Evolutionary conservation across 1,140 invertebrate genomes (phyloP).

Genomic region (Piezodorus guildinii): DNA sequence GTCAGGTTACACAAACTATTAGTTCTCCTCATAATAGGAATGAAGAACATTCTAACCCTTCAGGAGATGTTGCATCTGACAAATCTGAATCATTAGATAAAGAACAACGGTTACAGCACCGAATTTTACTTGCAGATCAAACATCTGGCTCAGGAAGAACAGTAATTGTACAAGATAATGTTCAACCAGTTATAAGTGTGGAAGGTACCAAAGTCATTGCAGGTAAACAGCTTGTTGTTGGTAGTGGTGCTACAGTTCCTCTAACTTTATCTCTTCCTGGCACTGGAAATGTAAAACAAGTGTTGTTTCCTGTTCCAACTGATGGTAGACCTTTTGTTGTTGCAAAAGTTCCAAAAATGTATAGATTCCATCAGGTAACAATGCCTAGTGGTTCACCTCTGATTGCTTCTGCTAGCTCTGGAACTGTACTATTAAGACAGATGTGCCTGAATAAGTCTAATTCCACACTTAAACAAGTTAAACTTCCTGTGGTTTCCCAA

Average conservation of each 20-base stretch:
- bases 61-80: conserved; percentile 26
- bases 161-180: conserved; percentile 39
- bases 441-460: conserved; percentile 28
- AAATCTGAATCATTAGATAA: conserved; percentile 27
- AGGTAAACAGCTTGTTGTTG: conserved; percentile 29
- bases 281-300: conserved; percentile 28
- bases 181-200: conserved; percentile 30
- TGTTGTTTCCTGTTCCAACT: conserved; percentile 29
- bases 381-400: conserved; percentile 28
- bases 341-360: conserved; percentile 30
- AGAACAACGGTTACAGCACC: conserved; percentile 23
- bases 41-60: conserved; percentile 25
- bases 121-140: conserved; percentile 24
- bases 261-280: conserved; percentile 25
- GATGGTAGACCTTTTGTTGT: conserved; percentile 29
- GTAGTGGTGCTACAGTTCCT: conserved; percentile 27
- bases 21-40: conserved; percentile 31
- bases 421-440: conserved; percentile 28
- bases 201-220: conserved; percentile 27
- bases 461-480: conserved; percentile 29
- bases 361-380: conserved; percentile 29
- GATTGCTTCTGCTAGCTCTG: conserved; percentile 24
- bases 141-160: conserved; percentile 31
- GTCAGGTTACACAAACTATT: conserved; percentile 36
- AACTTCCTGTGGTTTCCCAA: conserved; percentile 26